Evolutionary conservation across 2,888 invertebrate genomes (phyloP), one percentile per base, ranked within the genome.

Genomic region (Aphidius colemani): DNA sequence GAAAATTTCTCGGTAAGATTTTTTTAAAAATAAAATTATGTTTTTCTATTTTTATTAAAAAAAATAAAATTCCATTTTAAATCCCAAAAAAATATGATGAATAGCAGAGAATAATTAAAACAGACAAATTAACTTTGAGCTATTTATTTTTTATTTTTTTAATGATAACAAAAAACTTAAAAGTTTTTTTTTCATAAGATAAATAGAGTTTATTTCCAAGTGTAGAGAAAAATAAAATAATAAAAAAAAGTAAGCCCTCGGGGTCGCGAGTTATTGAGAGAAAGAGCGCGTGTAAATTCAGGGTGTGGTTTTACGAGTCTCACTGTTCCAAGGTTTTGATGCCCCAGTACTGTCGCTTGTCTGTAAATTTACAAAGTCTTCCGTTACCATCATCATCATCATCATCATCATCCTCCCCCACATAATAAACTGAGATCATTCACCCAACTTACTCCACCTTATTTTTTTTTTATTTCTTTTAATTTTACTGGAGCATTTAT

Each of bases 1-100:
- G 90, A 90, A 78, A 89, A 90, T 78, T 89, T 92, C 79, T 88
- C 90, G 86, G 92, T 91, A 81, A 84, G 83, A 18, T 18, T 18
- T 18, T 18, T 18, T 76, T 10, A 10, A 41, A 58, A 48, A 11
- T 8, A 58, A 30, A 30, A 10, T 8, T 59, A 43, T 53, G 13
- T 51, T 58, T 43, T 46, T 44, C 2, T 18, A 18, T 18, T 10
- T n/a, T 56, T 56, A 18, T 18, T 7, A 3, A 44, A 30, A 7
- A 18, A 13, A 30, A 2, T 13, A 49, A 13, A 11, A 13, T 13
- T 11, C 13, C 18, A 13, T 11, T 49, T 6, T 49, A 9, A 49
- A 30, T 5, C 5, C 30, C 30, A 5, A 5, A 8, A 11, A 49
- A 49, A 2, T 11, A 49, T 13, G 45, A 45, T 45, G 3, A 10